phyloP scores from a whole-genome alignment of 2,113 vertebrate genomes.

The Cyphotilapia sp. region DNA sequence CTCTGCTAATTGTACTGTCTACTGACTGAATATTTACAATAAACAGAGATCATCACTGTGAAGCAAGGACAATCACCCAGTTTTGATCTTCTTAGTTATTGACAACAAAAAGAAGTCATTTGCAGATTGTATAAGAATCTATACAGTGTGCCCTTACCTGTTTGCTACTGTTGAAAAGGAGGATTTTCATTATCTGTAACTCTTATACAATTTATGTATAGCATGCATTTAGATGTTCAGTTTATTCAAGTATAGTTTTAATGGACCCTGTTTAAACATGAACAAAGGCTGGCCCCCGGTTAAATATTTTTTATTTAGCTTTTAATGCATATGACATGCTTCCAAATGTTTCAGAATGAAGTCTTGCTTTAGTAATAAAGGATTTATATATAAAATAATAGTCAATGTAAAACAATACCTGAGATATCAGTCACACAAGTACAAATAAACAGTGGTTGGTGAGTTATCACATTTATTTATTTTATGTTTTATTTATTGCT shows the following conservation, averaged over 20 bases:
- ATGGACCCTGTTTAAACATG: background rate
- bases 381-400: background rate
- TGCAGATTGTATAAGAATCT: background rate
- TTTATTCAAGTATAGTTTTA: background rate
- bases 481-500: background rate
- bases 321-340: background rate
- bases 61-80: background rate
- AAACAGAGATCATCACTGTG: background rate
- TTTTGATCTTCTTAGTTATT: background rate
- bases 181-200: background rate
- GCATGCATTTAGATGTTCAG: background rate
- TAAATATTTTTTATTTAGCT: background rate
- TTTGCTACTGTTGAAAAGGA: background rate
- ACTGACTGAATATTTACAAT: background rate
- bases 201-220: background rate
- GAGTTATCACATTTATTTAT: background rate
- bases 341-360: background rate
- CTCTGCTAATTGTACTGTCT: slow-evolving; percentile 65
- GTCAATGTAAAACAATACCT: background rate
- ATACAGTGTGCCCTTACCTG: background rate
- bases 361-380: background rate
- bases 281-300: background rate
- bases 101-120: background rate
- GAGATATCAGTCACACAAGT: background rate
- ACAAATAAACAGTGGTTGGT: background rate